Percentiles rank a stretch among this genome's conserved stretches.
phyloP scores from a whole-genome alignment of 2,888 invertebrate species.

The Drosophila siamana region DNA sequence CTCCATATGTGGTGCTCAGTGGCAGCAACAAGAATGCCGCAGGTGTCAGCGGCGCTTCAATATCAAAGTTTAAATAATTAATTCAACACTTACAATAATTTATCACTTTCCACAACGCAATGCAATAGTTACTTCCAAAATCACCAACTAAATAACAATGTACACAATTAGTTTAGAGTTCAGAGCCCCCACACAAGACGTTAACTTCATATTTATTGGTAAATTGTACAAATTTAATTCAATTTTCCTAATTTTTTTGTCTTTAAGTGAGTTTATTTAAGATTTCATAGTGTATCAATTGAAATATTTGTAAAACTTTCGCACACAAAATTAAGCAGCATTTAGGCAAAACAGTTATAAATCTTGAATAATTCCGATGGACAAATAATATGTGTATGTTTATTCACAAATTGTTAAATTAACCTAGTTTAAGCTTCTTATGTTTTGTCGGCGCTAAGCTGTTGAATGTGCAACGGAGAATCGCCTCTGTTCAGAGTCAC shows the following conservation, averaged over 20 bases:
- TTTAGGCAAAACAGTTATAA: conserved; percentile 21
- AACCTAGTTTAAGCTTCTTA: not conserved
- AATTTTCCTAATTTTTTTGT: conserved; percentile 4
- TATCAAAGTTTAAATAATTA: conserved; percentile 83
- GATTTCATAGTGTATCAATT: conserved; percentile 9
- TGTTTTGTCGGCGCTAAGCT: conserved; percentile 4
- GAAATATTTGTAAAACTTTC: conserved; percentile 1
- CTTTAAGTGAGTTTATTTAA: conserved; percentile 15
- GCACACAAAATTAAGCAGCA: not conserved
- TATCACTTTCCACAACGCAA: conserved; percentile 57
- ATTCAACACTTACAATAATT: not conserved
- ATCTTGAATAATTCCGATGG: conserved; percentile 8
- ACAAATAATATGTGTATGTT: not conserved
- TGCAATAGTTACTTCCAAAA: conserved; percentile 77
- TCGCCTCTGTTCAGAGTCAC: conserved; percentile 42
- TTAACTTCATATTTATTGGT: conserved; percentile 1
- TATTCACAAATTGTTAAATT: conserved; percentile 1
- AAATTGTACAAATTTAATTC: not conserved
- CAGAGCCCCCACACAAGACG: conserved; percentile 22
- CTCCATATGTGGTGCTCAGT: conserved; percentile 96
- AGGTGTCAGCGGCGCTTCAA: conserved; percentile 78
- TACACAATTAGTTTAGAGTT: conserved; percentile 39
- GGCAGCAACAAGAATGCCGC: conserved; percentile 90
- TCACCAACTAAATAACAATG: conserved; percentile 34
- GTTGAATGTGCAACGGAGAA: conserved; percentile 34